Evolutionary conservation across 2,888 invertebrate species (phyloP), one percentile per base, ranked within the genome.

Genomic region (Chymomyza amoena): DNA sequence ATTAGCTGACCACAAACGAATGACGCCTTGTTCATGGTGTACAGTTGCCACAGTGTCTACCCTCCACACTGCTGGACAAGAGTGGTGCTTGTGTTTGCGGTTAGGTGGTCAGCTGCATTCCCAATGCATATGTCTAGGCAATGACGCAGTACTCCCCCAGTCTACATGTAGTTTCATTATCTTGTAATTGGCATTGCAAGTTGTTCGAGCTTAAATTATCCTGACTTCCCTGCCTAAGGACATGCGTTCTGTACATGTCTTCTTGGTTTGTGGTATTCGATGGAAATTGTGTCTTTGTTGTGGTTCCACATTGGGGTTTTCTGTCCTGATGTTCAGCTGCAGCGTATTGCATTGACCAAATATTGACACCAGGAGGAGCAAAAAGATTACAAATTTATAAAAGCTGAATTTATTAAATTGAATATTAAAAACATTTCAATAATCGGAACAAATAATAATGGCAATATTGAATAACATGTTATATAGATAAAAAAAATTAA

Each of bases 101-200:
- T 78, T 63, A 20, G 16, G 7, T 50, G 69, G 75, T n/a, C n/a
- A n/a, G n/a, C n/a, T 66, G 61, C 54, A 68, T 72, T 77, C 67
- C 45, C 60, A 25, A 56, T 56, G 32, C n/a, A 73, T 61, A 59
- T 18, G 28, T 16, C 7, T 50, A 39, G 9, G 32, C 54, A n/a
- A 4, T 45, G 39, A 45, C 4, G 39, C 6, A 32, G 32, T 7
- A 32, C 32, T 7, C 7, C 32, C 32, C 7, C 32, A 5, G 32
- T 7, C 32, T 32, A 6, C 6, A 32, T 39, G 39, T 7, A 45
- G 39, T 45, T 45, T 45, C 39, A 45, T 45, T 45, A 45, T 45
- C 39, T 13, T 4, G 13, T 45, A 45, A 45, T 45, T 45, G 39
- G 13, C 39, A 45, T 45, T 10, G 32, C 32, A 32, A 32, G 32